phyloP scores from a whole-genome alignment of 2,113 vertebrate genomes.

The Ophiodon elongatus region DNA sequence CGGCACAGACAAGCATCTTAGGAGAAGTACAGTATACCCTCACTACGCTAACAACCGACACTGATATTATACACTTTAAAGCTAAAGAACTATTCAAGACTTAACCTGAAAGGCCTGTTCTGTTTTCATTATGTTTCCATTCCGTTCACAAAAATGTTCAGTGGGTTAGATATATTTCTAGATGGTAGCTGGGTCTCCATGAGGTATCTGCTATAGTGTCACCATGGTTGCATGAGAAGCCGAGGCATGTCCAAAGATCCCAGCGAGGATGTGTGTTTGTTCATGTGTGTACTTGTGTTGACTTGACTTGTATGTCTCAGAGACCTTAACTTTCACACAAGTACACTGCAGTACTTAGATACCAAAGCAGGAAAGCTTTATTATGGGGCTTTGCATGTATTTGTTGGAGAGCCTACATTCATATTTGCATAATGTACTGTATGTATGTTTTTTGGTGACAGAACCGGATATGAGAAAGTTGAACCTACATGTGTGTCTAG shows the following conservation, averaged over 20 bases:
- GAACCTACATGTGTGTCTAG: background rate
- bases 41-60: background rate
- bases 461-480: background rate
- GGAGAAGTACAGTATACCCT: background rate
- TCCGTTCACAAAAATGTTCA: background rate
- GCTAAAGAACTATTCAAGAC: background rate
- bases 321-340: no score
- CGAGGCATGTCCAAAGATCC: conserved; percentile 56
- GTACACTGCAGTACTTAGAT: background rate
- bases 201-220: conserved; percentile 8
- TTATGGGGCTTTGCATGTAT: background rate
- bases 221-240: conserved; percentile 51
- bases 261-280: conserved; percentile 41
- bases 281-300: conserved; percentile 5
- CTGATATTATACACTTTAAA: background rate
- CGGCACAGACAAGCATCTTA: background rate
- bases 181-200: conserved; percentile 27
- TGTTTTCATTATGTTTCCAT: background rate
- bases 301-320: no score
- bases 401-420: background rate
- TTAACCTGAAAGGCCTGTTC: background rate
- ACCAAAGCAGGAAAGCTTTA: background rate
- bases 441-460: background rate
- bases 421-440: conserved; percentile 1
- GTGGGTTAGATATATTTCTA: conserved; percentile 27